These are phyloP conservation scores for Camptogramma bilineatum DNA, from an alignment of 2,888 invertebrate genomes.

Conservation along the genomic window DNA sequence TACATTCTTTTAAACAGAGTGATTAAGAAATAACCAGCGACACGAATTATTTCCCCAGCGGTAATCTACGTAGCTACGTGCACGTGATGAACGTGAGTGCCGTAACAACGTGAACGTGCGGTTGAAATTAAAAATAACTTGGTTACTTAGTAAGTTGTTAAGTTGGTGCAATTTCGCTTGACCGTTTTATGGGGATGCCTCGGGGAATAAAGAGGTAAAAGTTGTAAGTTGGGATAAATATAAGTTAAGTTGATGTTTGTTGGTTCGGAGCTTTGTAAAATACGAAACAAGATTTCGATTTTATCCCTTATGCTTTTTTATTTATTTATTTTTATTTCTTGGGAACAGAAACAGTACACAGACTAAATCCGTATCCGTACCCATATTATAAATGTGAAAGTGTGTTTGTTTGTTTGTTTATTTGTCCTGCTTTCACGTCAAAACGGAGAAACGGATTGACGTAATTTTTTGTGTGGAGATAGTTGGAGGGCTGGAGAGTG, in stretches of 20 bases:
- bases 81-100: slow-evolving; percentile 36
- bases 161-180: slow-evolving; percentile 26
- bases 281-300: no score
- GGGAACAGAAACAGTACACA: no score
- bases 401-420: no score
- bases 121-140: slow-evolving; percentile 41
- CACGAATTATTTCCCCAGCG: slow-evolving; percentile 11
- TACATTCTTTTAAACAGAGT: not conserved
- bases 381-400: no score
- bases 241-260: not conserved
- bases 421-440: no score
- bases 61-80: slow-evolving; percentile 31
- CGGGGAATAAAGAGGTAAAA: slow-evolving; percentile 1
- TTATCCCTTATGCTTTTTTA: no score
- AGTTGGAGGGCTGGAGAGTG: no score
- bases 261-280: no score
- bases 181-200: slow-evolving; percentile 7
- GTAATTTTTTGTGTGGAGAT: no score
- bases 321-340: no score
- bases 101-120: slow-evolving; percentile 39
- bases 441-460: no score
- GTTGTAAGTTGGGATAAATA: not conserved
- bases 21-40: not conserved
- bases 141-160: slow-evolving; percentile 36
- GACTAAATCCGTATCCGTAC: no score